phyloP scores from a whole-genome alignment of 2,113 vertebrate species.

The Rutilus rutilus region DNA sequence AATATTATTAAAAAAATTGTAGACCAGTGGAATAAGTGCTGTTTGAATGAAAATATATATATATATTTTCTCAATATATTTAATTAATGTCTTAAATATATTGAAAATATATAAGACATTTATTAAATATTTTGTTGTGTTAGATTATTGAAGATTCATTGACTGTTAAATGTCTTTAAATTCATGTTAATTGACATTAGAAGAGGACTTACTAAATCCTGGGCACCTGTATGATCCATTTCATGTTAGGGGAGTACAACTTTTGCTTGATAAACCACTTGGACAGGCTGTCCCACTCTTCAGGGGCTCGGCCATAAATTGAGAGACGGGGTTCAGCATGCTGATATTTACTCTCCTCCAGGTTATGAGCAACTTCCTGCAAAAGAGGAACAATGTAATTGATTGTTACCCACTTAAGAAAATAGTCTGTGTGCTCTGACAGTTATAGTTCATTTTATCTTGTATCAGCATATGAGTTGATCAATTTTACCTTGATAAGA shows the following conservation, averaged over 20 bases:
- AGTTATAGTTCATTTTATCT: not conserved
- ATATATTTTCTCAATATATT: too few species aligned
- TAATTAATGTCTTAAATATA: too few species aligned
- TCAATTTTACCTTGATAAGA: conserved; percentile 87
- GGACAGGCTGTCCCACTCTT: conserved; percentile 88
- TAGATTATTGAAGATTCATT: too few species aligned
- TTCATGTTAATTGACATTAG: not conserved
- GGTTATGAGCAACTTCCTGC: conserved; percentile 90
- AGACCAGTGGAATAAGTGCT: too few species aligned
- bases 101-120: too few species aligned
- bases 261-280: conserved; percentile 95
- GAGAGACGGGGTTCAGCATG: conserved; percentile 93
- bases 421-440: not conserved
- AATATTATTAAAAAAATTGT: too few species aligned
- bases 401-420: not conserved
- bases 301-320: conserved; percentile 88
- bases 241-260: conserved; percentile 94
- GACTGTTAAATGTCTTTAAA: not conserved
- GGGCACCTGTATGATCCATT: conserved; percentile 97
- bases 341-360: conserved; percentile 97
- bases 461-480: not conserved
- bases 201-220: conserved; percentile 90
- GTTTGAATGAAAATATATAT: too few species aligned
- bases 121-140: too few species aligned
- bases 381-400: not conserved